Evolutionary conservation across 2,888 invertebrate genomes (phyloP).

Genomic region (Athripsodes cinereus): DNA sequence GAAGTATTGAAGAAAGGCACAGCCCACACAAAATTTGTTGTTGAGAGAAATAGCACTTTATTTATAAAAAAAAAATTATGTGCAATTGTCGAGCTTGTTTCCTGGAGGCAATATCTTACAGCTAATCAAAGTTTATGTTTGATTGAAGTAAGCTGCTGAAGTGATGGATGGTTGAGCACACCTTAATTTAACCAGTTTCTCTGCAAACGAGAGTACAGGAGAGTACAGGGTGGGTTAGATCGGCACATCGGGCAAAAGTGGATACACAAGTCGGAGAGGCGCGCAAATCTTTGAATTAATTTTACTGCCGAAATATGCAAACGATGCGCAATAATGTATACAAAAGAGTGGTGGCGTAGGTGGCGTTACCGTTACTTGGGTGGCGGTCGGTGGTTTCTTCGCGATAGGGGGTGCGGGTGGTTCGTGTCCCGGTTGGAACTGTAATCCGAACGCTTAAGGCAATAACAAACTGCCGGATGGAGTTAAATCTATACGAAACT

Average conservation of each 20-base stretch:
- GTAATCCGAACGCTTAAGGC: conserved; percentile 23
- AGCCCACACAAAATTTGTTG: too few relatives aligned
- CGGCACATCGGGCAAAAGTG: conserved; percentile 16
- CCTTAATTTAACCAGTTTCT: neutral
- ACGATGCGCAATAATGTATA: conserved; percentile 52
- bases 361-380: too few relatives aligned
- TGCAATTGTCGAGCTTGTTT: too few relatives aligned
- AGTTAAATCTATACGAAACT: conserved; percentile 16
- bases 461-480: conserved; percentile 17
- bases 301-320: conserved; percentile 55
- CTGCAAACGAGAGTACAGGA: neutral
- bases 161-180: too few relatives aligned
- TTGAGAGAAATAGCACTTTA: too few relatives aligned
- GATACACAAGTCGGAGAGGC: conserved; percentile 14
- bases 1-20: too few relatives aligned
- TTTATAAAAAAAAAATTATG: too few relatives aligned
- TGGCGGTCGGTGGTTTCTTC: conserved; percentile 32
- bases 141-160: too few relatives aligned
- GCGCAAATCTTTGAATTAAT: conserved; percentile 55
- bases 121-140: too few relatives aligned
- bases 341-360: conserved; percentile 55
- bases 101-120: too few relatives aligned
- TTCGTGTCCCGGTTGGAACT: conserved; percentile 18
- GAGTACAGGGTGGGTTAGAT: conserved; percentile 4
- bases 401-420: conserved; percentile 9